Percentiles rank a stretch among this genome's conserved stretches.
These are phyloP conservation scores for Drosophila miranda DNA, from an alignment of 1,140 invertebrate genomes.

Conservation along the genomic window DNA sequence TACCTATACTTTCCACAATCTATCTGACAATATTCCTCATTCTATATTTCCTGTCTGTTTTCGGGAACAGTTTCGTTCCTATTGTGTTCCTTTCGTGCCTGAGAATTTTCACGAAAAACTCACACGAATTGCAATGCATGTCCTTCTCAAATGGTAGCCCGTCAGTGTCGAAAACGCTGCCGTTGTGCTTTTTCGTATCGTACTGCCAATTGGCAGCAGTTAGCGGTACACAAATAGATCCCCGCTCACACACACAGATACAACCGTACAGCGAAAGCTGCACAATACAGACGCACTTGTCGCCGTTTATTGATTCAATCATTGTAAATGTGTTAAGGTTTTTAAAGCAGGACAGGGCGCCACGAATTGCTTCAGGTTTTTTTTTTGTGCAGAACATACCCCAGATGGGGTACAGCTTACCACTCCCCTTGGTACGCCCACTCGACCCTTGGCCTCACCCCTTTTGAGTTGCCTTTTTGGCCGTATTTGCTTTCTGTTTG, in stretches of 20 bases:
- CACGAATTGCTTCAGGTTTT: conserved; percentile 62
- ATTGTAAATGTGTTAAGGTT: conserved; percentile 74
- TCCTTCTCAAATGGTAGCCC: no score
- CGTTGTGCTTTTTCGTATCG: conserved; percentile 53
- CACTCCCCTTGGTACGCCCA: background rate
- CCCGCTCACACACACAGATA: conserved; percentile 6
- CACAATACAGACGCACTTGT: conserved; percentile 53
- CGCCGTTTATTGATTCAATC: conserved; percentile 78
- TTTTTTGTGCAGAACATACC: conserved; percentile 28
- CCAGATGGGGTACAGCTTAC: conserved; percentile 12
- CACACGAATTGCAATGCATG: no score
- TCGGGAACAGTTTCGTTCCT: no score
- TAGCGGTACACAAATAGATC: conserved; percentile 17
- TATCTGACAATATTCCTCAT: no score
- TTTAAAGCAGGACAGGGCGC: conserved; percentile 57
- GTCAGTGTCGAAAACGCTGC: conserved; percentile 31
- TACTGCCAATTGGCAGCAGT: conserved; percentile 60
- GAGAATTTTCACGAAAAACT: no score
- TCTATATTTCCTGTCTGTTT: no score
- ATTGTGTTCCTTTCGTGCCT: no score
- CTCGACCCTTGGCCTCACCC: conserved; percentile 38
- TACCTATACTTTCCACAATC: no score
- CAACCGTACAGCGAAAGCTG: background rate
- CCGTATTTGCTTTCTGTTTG: conserved; percentile 72
- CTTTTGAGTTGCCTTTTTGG: conserved; percentile 70